These are phyloP conservation scores for Helleia helle DNA, from an alignment of 2,888 invertebrate genomes.

Conservation along the genomic window DNA sequence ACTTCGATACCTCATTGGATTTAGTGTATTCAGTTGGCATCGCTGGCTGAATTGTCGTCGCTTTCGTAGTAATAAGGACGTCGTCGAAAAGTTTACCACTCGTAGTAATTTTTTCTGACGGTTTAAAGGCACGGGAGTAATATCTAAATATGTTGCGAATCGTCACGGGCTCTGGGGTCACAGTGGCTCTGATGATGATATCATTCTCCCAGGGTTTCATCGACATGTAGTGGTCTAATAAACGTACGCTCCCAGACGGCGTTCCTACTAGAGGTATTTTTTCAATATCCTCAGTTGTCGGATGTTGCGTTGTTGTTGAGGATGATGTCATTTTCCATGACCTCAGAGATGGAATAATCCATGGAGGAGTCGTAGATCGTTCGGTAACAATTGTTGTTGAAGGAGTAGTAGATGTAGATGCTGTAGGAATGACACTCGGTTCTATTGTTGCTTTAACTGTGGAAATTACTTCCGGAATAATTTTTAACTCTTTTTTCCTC, in stretches of 20 bases:
- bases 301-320: constrained; percentile 43
- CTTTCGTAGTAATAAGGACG: constrained; percentile 50
- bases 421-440: constrained; percentile 30
- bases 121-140: constrained; percentile 38
- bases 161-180: constrained; percentile 47
- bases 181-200: constrained; percentile 50
- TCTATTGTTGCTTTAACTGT: constrained; percentile 38
- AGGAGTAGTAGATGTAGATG: constrained; percentile 29
- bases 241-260: constrained; percentile 41
- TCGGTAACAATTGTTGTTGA: constrained; percentile 33
- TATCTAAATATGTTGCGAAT: constrained; percentile 45
- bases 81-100: constrained; percentile 47
- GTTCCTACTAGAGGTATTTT: constrained; percentile 41
- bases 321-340: constrained; percentile 50
- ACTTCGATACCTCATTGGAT: constrained; percentile 37
- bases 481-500: constrained; percentile 55
- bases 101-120: constrained; percentile 40
- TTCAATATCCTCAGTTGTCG: constrained; percentile 43
- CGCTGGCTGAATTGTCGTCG: constrained; percentile 34
- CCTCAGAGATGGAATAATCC: constrained; percentile 69
- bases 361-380: constrained; percentile 52
- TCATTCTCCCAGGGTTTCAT: constrained; percentile 58
- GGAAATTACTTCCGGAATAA: constrained; percentile 37
- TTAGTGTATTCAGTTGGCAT: constrained; percentile 37
- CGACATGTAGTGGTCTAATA: constrained; percentile 45